These are phyloP conservation scores for Champsocephalus gunnari DNA, from an alignment of 2,797 vertebrate species.

Conservation along the genomic window DNA sequence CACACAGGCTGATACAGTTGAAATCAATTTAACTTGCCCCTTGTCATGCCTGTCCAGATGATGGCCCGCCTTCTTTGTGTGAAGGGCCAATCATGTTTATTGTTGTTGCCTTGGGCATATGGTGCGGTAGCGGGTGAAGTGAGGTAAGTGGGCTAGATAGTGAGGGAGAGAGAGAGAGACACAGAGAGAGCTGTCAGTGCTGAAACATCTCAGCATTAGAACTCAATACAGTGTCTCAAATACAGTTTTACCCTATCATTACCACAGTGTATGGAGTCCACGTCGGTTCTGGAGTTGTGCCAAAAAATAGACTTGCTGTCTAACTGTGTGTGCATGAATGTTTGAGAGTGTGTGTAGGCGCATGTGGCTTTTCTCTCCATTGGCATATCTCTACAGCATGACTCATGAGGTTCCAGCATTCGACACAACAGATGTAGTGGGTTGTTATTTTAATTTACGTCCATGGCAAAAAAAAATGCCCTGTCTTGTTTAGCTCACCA, in stretches of 20 bases:
- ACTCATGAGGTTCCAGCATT: conserved; percentile 42
- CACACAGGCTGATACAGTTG: conserved; percentile 60
- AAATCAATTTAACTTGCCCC: conserved; percentile 75
- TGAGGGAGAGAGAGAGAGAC: conserved; percentile 21
- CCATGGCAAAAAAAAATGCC: conserved; percentile 19
- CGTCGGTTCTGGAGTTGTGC: conserved; percentile 46
- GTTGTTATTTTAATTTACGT: conserved; percentile 38
- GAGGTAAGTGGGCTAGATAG: conserved; percentile 64
- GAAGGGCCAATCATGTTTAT: conserved; percentile 67
- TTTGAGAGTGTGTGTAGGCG: conserved; percentile 33
- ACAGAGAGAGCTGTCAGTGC: conserved; percentile 41
- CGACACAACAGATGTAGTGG: conserved; percentile 31
- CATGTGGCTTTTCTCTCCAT: conserved; percentile 41
- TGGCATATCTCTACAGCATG: conserved; percentile 34
- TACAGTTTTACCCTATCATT: conserved; percentile 56
- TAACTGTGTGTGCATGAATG: conserved; percentile 16
- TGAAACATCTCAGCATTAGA: conserved; percentile 59
- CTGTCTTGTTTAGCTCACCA: conserved; percentile 22
- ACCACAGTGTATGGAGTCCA: conserved; percentile 61
- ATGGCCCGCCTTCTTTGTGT: conserved; percentile 62
- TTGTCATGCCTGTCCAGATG: conserved; percentile 71
- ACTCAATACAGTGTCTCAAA: conserved; percentile 59
- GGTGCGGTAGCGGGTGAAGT: conserved; percentile 65
- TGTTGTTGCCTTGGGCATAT: conserved; percentile 71
- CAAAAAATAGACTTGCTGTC: conserved; percentile 47